Evolutionary conservation across 1,140 invertebrate species (phyloP).

Genomic region (Solen grandis): DNA sequence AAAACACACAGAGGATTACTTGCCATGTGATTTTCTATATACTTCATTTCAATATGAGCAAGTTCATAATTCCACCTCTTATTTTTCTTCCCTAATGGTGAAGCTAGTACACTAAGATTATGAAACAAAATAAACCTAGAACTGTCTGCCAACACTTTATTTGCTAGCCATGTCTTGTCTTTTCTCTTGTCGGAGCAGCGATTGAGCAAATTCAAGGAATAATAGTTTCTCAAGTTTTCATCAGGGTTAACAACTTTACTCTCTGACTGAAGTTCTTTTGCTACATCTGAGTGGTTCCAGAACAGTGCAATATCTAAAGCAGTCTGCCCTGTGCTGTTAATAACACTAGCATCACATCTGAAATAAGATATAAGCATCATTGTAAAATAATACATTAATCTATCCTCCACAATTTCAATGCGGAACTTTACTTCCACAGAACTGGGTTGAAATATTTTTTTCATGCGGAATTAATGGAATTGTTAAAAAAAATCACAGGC

Average conservation of each 20-base stretch:
- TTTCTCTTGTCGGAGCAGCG: slow-evolving; percentile 74
- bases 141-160: slow-evolving; percentile 59
- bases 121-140: slow-evolving; percentile 75
- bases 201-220: slow-evolving; percentile 71
- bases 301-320: slow-evolving; percentile 77
- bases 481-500: too few relatives aligned
- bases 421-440: background rate
- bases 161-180: slow-evolving; percentile 71
- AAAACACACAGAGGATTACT: slow-evolving; percentile 68
- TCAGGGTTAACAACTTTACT: slow-evolving; percentile 61
- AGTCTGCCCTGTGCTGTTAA: slow-evolving; percentile 77
- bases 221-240: slow-evolving; percentile 72
- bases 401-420: background rate
- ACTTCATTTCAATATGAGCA: slow-evolving; percentile 61
- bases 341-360: slow-evolving; percentile 71
- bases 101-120: slow-evolving; percentile 67
- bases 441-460: background rate
- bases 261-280: slow-evolving; percentile 59
- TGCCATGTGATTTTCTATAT: slow-evolving; percentile 60
- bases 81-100: slow-evolving; percentile 8
- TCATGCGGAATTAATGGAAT: too few relatives aligned
- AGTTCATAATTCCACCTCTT: slow-evolving; percentile 62
- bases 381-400: background rate
- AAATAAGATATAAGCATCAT: too few relatives aligned
- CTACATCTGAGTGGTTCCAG: slow-evolving; percentile 73